Evolutionary conservation across 2,888 invertebrate genomes (phyloP).

Genomic region (Hipparchia semele): DNA sequence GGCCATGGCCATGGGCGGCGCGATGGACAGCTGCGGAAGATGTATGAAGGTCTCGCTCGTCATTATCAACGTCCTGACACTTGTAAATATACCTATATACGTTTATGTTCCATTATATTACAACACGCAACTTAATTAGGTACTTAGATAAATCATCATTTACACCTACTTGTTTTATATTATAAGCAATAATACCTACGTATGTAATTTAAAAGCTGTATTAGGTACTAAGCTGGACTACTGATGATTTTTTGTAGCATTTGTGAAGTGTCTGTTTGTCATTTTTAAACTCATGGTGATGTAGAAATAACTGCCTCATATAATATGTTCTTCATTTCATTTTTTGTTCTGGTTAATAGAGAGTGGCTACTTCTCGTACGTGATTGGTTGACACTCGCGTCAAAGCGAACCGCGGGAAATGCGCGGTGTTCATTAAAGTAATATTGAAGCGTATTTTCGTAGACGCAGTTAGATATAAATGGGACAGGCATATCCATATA

Average conservation of each 20-base stretch:
- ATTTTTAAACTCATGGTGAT: no score
- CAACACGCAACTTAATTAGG: not conserved
- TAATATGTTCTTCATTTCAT: no score
- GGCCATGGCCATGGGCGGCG: constrained; percentile 88
- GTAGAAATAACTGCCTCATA: no score
- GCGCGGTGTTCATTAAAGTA: no score
- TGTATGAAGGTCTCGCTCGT: constrained; percentile 94
- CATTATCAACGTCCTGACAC: constrained; percentile 91
- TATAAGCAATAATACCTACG: not conserved
- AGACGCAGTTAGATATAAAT: no score
- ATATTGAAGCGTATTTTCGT: no score
- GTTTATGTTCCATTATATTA: not conserved
- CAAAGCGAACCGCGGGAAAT: no score
- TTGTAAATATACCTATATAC: constrained; percentile 85
- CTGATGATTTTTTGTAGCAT: not conserved
- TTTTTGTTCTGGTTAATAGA: no score
- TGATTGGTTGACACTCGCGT: no score
- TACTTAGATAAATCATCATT: not conserved
- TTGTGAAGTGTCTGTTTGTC: not conserved
- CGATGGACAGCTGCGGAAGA: constrained; percentile 94
- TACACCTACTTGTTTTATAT: not conserved
- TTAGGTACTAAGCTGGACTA: not conserved
- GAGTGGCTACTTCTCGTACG: no score
- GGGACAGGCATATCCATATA: no score
- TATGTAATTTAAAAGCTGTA: not conserved